phyloP scores from a whole-genome alignment of 2,888 invertebrate genomes.

The Chrysodeixis includens region DNA sequence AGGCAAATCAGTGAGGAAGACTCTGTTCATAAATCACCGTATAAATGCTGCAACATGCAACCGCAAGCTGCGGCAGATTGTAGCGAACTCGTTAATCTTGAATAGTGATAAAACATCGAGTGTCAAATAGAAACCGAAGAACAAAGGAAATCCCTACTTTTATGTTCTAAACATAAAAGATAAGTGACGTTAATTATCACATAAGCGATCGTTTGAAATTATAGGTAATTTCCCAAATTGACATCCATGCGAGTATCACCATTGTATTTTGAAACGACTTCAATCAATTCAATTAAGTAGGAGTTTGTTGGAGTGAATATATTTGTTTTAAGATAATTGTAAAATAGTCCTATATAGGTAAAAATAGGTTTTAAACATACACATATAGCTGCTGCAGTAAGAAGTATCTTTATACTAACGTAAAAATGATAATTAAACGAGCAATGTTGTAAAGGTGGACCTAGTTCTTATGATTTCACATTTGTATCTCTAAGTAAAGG shows the following conservation, averaged over 20 bases:
- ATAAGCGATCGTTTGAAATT: conserved; percentile 16
- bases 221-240: conserved; percentile 38
- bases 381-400: no score
- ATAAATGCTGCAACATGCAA: background rate
- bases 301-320: background rate
- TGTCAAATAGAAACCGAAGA: conserved; percentile 18
- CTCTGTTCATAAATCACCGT: background rate
- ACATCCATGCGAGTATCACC: conserved; percentile 11
- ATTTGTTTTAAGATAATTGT: background rate
- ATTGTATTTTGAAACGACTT: conserved; percentile 26
- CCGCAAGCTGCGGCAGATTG: conserved; percentile 1
- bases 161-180: background rate
- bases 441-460: no score
- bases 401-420: no score
- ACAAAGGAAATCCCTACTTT: background rate
- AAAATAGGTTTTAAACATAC: background rate
- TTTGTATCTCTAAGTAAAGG: no score
- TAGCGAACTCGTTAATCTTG: background rate
- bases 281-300: conserved; percentile 8
- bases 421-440: no score
- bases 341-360: background rate
- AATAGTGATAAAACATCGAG: conserved; percentile 6
- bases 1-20: background rate
- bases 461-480: no score
- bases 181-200: conserved; percentile 6